Base-by-base conservation (phyloP, 1,140 invertebrate species). In the Oedothorax gibbosus region DNA sequence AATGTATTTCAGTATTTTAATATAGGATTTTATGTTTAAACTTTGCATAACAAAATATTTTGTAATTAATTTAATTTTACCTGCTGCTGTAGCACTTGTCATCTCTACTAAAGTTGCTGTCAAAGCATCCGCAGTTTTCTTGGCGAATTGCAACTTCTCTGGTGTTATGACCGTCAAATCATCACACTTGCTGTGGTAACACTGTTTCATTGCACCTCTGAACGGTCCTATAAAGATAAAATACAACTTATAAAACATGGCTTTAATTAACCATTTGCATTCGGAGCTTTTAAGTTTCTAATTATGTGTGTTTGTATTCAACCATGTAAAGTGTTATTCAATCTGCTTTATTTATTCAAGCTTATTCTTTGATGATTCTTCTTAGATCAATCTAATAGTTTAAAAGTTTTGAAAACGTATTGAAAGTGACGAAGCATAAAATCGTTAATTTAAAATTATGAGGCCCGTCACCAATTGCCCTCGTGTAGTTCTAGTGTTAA, bases 121-220 rank as follows among this genome's bases (percentile, higher is more conserved):
- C 11, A 89, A 51, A 49, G 86, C 85, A 64, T 88, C 87, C 21
- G 87, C 86, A 0, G 87, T 88, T 50, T 88, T 87, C 62, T 85
- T 86, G 9, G 88, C 81, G 75, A 89, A 88, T 8, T 87, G 73
- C 2, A 88, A 51, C 71, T 89, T 88, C 66, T 86, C 83, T 11
- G 85, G 85, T 11, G 85, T 86, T 15, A 88, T 57, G 15, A 81
- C 78, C 11, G 75, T 79, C 11, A 78, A 72, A 71, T 88, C 86
- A 60, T 91, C 91, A 86, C 91, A 91, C 15, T 87, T 81, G 11
- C 87, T 86, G 79, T 91, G 91, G 85, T 91, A 91, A 78, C 91
- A 91, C 56, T 89, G 72, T 68, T 87, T 87, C 90, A 91, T 90
- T 57, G 87, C 84, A 2, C 90, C 90, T 77, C 91, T 84, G 69